A percentile compares a stretch with the other conserved stretches of the same genome.
Conservation (phyloP, 2,113 vertebrate species). For the Neodontobutis hainanensis region DNA sequence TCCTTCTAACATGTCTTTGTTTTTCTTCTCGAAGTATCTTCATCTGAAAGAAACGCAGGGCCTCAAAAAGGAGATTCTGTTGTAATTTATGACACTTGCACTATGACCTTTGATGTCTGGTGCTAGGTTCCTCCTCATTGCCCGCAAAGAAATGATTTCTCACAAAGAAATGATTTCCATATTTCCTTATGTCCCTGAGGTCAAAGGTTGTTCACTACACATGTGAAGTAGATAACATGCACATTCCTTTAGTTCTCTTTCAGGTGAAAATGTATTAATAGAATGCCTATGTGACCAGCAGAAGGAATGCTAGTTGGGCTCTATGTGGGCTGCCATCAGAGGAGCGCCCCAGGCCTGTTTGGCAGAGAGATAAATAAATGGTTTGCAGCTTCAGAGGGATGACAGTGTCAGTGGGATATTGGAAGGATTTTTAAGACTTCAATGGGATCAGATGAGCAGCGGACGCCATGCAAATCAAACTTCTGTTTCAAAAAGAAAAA, state of each 20-base stretch:
- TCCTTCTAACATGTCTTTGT: no score
- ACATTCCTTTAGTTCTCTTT: background rate
- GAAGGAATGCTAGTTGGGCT: conserved; percentile 14
- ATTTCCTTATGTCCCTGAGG: no score
- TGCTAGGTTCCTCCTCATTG: no score
- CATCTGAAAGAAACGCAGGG: no score
- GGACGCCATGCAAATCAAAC: conserved; percentile 14
- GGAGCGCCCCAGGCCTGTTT: conserved; percentile 25
- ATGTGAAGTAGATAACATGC: background rate
- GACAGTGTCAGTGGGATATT: conserved; percentile 9
- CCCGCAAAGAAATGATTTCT: no score
- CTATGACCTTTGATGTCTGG: no score
- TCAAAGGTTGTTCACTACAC: no score
- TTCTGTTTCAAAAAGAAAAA: conserved; percentile 19
- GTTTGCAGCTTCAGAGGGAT: conserved; percentile 23
- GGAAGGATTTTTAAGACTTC: conserved; percentile 11
- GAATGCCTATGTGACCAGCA: background rate
- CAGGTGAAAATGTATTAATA: background rate
- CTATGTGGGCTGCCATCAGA: conserved; percentile 33
- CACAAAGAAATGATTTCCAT: no score
- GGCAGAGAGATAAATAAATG: conserved; percentile 35
- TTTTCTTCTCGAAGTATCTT: no score
- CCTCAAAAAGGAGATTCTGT: no score
- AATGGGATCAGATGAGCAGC: conserved; percentile 22
- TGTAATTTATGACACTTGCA: no score